Base-by-base conservation (phyloP, 2,797 vertebrate species). In the Anniella stebbinsi region DNA sequence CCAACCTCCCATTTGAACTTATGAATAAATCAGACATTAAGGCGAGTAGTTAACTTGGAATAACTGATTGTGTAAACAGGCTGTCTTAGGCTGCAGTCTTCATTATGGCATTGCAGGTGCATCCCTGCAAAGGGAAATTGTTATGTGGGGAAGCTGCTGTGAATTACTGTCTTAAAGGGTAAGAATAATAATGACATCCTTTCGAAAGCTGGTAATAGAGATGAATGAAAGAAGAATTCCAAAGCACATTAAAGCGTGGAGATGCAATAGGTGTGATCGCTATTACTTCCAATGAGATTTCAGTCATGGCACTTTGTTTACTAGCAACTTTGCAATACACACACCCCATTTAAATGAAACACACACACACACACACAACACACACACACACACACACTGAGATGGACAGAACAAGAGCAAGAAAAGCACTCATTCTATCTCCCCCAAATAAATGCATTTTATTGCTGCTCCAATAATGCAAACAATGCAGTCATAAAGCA, bases 391-490 rank as follows among this genome's bases (percentile, higher is more conserved):
- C 25, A 45, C 0, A 0, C 12, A 36, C 28, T 60, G 80, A 85
- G 83, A 78, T 72, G 0, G 78, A 88, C 48, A 86, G 85, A 90
- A 63, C 23, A 48, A 89, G 80, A 88, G 45, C 54, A 30, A 51
- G 21, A 51, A 25, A 54, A n/a, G 80, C 76, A 41, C 75, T 13
- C 0, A 73, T 67, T 60, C 36, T 63, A 87, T 48, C 30, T 87
- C 54, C 87, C 21, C 84, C 33, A 90, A 88, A 92, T 88, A 41
- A 51, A 75, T 70, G 90, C 85, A 51, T 95, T 95, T 95, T 93
- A 87, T 78, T 96, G 92, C 90, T 84, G 85, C 91, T 90, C 90
- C 88, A 94, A 89, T 57, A 95, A 96, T 93, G 93, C 90, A 97
- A 96, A 96, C 91, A 91, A 95, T 87, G 70, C 80, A 86, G 92